These are phyloP conservation scores for Jordanella pulchra DNA, from an alignment of 2,797 vertebrate genomes.

Conservation along the genomic window DNA sequence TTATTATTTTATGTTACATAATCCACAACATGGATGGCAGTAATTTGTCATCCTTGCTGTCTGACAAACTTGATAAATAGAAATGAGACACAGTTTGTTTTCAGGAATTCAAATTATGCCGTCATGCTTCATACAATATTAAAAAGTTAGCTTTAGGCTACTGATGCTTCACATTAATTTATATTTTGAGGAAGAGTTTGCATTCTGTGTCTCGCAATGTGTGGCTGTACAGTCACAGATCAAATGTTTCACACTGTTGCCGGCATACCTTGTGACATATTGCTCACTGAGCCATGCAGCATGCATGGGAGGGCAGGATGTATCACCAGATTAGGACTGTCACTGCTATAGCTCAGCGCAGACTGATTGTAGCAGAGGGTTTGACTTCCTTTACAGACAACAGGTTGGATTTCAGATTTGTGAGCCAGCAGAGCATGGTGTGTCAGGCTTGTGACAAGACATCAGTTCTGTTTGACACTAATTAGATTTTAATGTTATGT, in stretches of 20 bases:
- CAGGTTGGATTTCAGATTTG: conserved; percentile 20
- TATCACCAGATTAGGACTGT: not conserved
- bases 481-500: conserved; percentile 15
- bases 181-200: conserved; percentile 17
- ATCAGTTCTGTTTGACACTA: conserved; percentile 26
- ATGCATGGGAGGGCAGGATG: not conserved
- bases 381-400: conserved; percentile 2
- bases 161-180: conserved; percentile 11
- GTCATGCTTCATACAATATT: conserved; percentile 43
- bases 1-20: not conserved
- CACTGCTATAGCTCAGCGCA: not conserved
- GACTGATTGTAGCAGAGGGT: not conserved
- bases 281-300: not conserved
- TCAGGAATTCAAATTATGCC: conserved; percentile 23
- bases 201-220: not conserved
- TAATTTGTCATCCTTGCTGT: conserved; percentile 13
- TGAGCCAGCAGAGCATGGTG: not conserved
- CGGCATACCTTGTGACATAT: not conserved
- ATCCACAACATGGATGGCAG: not conserved
- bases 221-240: conserved; percentile 7
- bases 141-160: conserved; percentile 39
- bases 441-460: conserved; percentile 13
- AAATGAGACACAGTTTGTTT: conserved; percentile 33
- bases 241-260: conserved; percentile 1
- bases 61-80: conserved; percentile 26